Evolutionary conservation across 2,888 invertebrate genomes (phyloP), one percentile per base, ranked within the genome.

Genomic region (Trachelus tabidus): DNA sequence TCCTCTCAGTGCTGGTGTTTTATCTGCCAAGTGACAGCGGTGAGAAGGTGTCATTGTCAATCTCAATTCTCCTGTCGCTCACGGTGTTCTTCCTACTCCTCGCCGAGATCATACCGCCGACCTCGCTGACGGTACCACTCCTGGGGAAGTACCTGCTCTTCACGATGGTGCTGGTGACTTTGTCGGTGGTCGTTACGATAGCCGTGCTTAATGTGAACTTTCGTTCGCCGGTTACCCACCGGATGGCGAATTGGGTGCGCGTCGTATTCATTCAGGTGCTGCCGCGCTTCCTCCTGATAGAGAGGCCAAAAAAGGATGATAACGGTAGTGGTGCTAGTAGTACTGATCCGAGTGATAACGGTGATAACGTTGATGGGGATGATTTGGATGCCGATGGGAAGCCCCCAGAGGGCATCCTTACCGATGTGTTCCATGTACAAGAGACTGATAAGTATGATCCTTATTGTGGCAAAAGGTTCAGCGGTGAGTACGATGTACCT

Each of bases 1-100:
- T 98, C 92, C 95, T 99, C 83, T 98, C 98, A 85, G 98, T 99
- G 80, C 94, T 99, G 82, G 99, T 99, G 83, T 99, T 99, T 93
- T 99, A 99, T 92, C 93, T 99, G 87, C 99, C 99, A 80, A 98
- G 98, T 84, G 98, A 99, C 93, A 98, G 98, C 76, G 99, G 99
- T 84, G 99, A 99, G 93, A 99, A 99, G 92, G 98, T 99, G 87
- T 98, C 98, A 82, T 95, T 99, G 83, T 98, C 98, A 92, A 98
- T 98, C 89, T 98, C 97, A 84, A 98, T 98, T 91, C 94, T 98
- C 82, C 95, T 98, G 78, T 98, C 98, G 85, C 93, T 98, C 90
- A 98, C 98, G 89, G 98, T 98, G 93, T 98, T 98, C 94, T 98
- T 98, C 93, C 94, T 98, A 89, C 94, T 98, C 87, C 93, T 98